A percentile compares a stretch with the other conserved stretches of the same genome.
Conservation (phyloP, 30 jellyfish, hydroid and myxozoan species). For the Thelohanellus kitauei region DNA sequence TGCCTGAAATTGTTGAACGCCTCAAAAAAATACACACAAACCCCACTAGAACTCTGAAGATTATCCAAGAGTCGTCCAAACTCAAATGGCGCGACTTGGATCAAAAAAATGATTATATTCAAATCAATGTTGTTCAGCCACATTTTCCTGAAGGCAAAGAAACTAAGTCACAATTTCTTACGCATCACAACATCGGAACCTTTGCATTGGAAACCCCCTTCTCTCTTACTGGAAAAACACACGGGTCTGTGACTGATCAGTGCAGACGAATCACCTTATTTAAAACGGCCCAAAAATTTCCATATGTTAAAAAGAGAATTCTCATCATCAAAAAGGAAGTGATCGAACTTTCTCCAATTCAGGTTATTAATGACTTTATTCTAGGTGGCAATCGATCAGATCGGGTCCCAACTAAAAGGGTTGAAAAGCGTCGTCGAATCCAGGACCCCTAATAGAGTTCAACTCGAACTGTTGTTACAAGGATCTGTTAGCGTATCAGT, state of each 20-base stretch:
- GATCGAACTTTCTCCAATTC: constrained; percentile 63
- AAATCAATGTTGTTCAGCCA: constrained; percentile 12
- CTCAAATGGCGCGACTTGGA: constrained; percentile 61
- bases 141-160: background rate
- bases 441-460: constrained; percentile 74
- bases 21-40: constrained; percentile 20
- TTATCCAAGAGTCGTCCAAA: constrained; percentile 57
- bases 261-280: constrained; percentile 52
- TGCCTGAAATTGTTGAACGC: constrained; percentile 75
- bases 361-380: no score
- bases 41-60: constrained; percentile 40
- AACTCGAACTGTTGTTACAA: constrained; percentile 40
- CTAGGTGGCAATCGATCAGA: constrained; percentile 80
- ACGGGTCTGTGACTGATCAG: constrained; percentile 63
- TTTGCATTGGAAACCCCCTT: constrained; percentile 85
- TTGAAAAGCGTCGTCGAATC: constrained; percentile 29
- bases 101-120: constrained; percentile 73
- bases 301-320: constrained; percentile 64
- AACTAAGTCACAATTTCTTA: no score
- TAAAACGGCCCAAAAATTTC: constrained; percentile 65
- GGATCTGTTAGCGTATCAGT: constrained; percentile 96
- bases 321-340: constrained; percentile 53
- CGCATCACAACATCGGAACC: constrained; percentile 21
- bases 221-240: constrained; percentile 78
- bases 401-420: constrained; percentile 38